Conservation (phyloP, 2,888 invertebrate species). For the Syrphus vitripennis region DNA sequence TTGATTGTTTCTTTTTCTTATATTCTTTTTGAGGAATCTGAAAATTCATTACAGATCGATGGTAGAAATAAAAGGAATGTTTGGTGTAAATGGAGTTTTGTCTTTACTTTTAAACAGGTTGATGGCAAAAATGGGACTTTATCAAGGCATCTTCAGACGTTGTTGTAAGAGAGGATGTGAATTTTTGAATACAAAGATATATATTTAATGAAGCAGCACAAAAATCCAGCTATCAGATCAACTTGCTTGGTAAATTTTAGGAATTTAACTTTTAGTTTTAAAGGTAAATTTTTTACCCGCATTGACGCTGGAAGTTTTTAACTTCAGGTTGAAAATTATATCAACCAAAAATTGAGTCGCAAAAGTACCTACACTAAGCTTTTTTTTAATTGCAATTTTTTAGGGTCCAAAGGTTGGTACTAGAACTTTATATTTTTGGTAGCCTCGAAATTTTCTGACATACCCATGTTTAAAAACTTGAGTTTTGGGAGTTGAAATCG, state of each 20-base stretch:
- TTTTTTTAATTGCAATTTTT: no score
- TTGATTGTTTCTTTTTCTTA: background rate
- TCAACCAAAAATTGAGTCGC: no score
- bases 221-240: conserved; percentile 12
- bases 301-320: background rate
- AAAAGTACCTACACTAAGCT: no score
- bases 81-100: conserved; percentile 8
- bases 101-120: conserved; percentile 25
- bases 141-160: conserved; percentile 25
- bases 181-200: background rate
- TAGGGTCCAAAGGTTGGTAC: no score
- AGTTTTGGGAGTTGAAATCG: no score
- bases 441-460: no score
- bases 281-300: background rate
- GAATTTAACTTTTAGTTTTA: background rate
- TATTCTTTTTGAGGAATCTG: conserved; percentile 2
- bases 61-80: conserved; percentile 7
- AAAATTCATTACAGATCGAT: conserved; percentile 7
- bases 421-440: no score
- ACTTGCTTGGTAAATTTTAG: background rate
- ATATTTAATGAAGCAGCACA: background rate
- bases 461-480: no score
- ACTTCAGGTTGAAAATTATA: background rate
- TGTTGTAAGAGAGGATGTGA: background rate
- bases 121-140: background rate